These are phyloP conservation scores for Tuta absoluta DNA, from an alignment of 2,888 invertebrate species.

Conservation along the genomic window DNA sequence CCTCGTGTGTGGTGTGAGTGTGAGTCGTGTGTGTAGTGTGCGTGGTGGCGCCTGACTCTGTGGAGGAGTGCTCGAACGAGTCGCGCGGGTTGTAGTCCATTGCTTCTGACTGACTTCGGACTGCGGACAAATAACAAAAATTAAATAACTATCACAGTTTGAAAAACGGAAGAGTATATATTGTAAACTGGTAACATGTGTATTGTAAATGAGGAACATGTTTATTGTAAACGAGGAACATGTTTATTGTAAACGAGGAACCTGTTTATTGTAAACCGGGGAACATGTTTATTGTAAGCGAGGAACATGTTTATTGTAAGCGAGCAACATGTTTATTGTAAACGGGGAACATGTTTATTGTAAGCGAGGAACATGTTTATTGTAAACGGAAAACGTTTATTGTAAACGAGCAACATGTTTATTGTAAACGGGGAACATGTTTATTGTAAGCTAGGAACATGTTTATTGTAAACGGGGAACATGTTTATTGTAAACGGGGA, in stretches of 20 bases:
- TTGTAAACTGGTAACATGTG: not conserved
- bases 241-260: not conserved
- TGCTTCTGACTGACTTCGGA: slow-evolving; percentile 66
- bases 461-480: not conserved
- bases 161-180: too few relatives aligned
- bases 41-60: slow-evolving; percentile 85
- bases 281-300: too few relatives aligned
- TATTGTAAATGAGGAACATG: not conserved
- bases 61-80: slow-evolving; percentile 82
- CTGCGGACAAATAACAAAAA: slow-evolving; percentile 33
- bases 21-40: slow-evolving; percentile 58
- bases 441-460: not conserved
- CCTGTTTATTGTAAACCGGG: not conserved
- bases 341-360: too few relatives aligned
- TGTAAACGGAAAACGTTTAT: not conserved
- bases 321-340: too few relatives aligned
- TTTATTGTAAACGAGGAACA: not conserved
- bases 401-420: not conserved
- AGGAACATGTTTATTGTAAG: too few relatives aligned
- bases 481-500: not conserved
- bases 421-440: not conserved
- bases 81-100: slow-evolving; percentile 85
- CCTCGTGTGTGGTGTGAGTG: slow-evolving; percentile 40
- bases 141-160: not conserved
- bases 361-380: too few relatives aligned